Base-by-base conservation (phyloP, 2,888 invertebrate genomes). In the Brachynemurus nebulosus region DNA sequence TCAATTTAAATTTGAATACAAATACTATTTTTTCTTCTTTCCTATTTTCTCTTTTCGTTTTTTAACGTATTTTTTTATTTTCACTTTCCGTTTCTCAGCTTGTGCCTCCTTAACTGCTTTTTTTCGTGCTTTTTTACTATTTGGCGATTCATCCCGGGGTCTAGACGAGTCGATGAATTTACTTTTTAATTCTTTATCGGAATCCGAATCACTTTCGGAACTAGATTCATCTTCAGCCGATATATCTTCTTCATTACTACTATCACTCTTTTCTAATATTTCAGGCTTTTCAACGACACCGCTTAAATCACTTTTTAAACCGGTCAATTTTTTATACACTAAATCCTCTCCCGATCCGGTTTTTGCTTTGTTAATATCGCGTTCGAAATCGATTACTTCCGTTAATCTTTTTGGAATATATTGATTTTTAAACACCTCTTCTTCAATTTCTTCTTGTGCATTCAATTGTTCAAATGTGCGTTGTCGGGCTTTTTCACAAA, bases 51-150 rank as follows among this genome's bases (percentile, higher is more conserved):
- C 88, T 58, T 86, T 80, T 51, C 86, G 72, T 58, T 93, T 96
- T 59, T 97, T 97, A 0, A 93, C 64, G 62, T 95, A 89, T 62
- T 97, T 97, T 55, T 91, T 92, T 1, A 86, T 73, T 71, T 97
- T 97, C 0, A 69, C 71, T 69, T 89, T 86, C 40, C 95, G 72
- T 57, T 82, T 89, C 52, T 93, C 91, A 1, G 92, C 84, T 57
- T 90, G 78, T 42, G 81, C 82, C 42, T 88, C 86, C 65, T 92
- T 95, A 0, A 93, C 71, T 0, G 81, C 81, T 55, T 90, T 84
- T 58, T 97, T 97, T 21, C 96, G 73, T 4, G 78, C 77, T 56
- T 80, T 83, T 61, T 83, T 82, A 54, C 85, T 85, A 48, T 86
- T 81, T 0, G 78, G 70, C 0, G 84, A 84, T 64, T 93, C 93